Evolutionary conservation across 2,888 invertebrate genomes (phyloP).

Genomic region (Acronicta alni): DNA sequence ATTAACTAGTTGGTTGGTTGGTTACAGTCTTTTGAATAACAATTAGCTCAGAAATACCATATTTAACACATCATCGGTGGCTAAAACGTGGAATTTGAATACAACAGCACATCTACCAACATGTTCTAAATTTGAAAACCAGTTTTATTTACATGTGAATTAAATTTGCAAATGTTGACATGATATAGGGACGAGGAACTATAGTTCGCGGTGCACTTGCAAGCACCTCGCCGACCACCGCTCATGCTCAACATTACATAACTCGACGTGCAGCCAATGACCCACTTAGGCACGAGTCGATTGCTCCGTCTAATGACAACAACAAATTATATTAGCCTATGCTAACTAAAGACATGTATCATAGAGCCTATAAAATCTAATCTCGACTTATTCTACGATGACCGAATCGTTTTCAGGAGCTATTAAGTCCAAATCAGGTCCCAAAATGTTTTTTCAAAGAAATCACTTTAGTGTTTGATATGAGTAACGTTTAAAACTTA

Average conservation of each 20-base stretch:
- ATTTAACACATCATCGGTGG: not conserved
- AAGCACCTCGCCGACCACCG: slow-evolving; percentile 57
- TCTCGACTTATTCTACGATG: not conserved
- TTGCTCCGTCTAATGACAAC: slow-evolving; percentile 75
- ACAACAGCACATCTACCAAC: slow-evolving; percentile 25
- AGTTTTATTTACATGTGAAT: slow-evolving; percentile 54
- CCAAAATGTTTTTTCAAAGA: no score
- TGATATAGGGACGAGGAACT: slow-evolving; percentile 54
- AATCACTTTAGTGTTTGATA: no score
- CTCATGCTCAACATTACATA: slow-evolving; percentile 75
- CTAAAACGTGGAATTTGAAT: not conserved
- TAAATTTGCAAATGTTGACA: slow-evolving; percentile 56
- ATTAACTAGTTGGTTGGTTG: slow-evolving; percentile 2
- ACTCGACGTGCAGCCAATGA: slow-evolving; percentile 85
- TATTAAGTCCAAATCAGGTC: no score
- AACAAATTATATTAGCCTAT: slow-evolving; percentile 62
- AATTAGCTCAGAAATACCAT: slow-evolving; percentile 4
- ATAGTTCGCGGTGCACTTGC: slow-evolving; percentile 50
- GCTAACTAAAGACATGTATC: slow-evolving; percentile 21
- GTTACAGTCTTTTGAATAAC: slow-evolving; percentile 4
- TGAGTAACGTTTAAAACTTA: no score
- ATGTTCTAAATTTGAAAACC: slow-evolving; percentile 52
- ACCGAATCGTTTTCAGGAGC: no score
- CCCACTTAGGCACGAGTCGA: slow-evolving; percentile 75
- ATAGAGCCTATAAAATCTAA: slow-evolving; percentile 2